phyloP scores from a whole-genome alignment of 2,113 vertebrate species.

The Aspidoscelis tigris region DNA sequence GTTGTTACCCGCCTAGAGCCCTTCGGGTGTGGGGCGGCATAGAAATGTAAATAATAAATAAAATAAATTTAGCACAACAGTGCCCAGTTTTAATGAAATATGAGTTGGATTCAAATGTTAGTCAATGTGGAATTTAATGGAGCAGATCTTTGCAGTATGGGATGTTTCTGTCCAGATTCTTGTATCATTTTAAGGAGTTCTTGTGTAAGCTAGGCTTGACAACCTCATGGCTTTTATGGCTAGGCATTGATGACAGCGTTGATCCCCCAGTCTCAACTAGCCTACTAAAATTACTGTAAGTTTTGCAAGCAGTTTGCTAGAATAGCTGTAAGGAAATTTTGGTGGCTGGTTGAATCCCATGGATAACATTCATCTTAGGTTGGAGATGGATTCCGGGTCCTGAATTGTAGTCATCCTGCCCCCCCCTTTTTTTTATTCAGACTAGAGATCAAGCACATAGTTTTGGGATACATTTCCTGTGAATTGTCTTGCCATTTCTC shows the following conservation, averaged over 20 bases:
- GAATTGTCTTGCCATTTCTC: background rate
- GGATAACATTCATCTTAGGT: background rate
- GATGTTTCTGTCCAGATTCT: background rate
- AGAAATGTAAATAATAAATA: too few relatives aligned
- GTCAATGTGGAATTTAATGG: background rate
- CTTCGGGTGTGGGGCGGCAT: too few relatives aligned
- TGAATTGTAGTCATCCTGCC: background rate
- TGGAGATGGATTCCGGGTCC: slow-evolving; percentile 1
- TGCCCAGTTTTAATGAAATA: background rate
- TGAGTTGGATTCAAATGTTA: background rate
- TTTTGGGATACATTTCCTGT: background rate
- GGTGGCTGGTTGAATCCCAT: background rate
- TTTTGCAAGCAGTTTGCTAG: background rate
- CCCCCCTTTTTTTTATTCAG: slow-evolving; percentile 6
- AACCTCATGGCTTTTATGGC: background rate
- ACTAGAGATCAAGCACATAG: background rate
- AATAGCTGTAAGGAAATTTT: background rate
- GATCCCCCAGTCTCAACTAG: background rate
- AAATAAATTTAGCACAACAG: background rate
- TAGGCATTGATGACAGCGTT: background rate
- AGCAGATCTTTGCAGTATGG: background rate
- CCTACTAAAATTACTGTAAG: too few relatives aligned
- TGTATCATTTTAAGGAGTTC: background rate
- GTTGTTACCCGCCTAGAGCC: too few relatives aligned
- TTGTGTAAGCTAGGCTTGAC: background rate